phyloP scores from a whole-genome alignment of 2,113 vertebrate genomes.

The Hepsetus odoe region DNA sequence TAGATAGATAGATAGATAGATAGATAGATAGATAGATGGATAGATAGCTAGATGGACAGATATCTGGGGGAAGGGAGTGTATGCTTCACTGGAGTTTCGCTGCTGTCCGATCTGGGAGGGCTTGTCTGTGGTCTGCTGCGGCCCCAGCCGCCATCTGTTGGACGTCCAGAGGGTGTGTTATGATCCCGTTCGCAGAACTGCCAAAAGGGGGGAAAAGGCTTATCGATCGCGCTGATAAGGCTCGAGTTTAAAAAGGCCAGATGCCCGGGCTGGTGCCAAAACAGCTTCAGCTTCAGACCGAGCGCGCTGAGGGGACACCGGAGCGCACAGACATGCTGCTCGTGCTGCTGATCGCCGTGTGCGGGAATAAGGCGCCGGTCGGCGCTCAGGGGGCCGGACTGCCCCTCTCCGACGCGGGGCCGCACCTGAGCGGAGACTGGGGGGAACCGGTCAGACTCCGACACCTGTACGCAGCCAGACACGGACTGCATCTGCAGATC shows the following conservation, averaged over 20 bases:
- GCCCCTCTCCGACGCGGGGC: conserved; percentile 78
- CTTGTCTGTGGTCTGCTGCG: background rate
- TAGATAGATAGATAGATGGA: background rate
- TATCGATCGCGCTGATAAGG: conserved; percentile 81
- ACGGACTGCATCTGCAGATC: conserved; percentile 84
- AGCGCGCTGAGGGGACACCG: too few relatives aligned
- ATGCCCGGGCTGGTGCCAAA: conserved; percentile 52
- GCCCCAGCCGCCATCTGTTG: conserved; percentile 55
- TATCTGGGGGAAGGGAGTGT: too few relatives aligned
- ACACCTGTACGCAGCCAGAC: conserved; percentile 85
- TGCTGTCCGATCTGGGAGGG: background rate
- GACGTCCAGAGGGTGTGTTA: conserved; percentile 71
- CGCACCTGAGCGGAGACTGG: conserved; percentile 84
- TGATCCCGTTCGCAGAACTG: conserved; percentile 69
- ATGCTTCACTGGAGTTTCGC: conserved; percentile 8
- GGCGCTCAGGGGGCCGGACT: conserved; percentile 57
- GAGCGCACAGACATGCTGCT: conserved; percentile 53
- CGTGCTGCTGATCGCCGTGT: conserved; percentile 55
- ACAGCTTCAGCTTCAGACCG: conserved; percentile 20
- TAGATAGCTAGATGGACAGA: background rate
- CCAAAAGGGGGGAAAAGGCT: conserved; percentile 69
- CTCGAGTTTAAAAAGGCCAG: conserved; percentile 79
- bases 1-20: background rate
- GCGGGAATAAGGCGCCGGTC: conserved; percentile 64
- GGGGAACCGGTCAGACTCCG: conserved; percentile 82